Evolutionary conservation across 1,140 invertebrate genomes (phyloP).

Genomic region (Drosophila arawakana): DNA sequence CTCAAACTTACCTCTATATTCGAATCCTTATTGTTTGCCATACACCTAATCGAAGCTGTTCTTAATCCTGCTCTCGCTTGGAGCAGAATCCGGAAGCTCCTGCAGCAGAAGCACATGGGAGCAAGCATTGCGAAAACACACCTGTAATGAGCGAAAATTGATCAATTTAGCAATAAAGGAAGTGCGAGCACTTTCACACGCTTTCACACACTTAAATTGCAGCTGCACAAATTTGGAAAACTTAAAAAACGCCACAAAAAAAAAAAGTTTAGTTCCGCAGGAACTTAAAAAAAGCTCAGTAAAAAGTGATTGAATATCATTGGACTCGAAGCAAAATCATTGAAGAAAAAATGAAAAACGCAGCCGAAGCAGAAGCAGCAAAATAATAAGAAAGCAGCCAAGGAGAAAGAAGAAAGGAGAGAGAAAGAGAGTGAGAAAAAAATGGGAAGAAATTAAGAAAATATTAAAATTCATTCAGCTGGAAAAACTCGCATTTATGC

Average conservation of each 20-base stretch:
- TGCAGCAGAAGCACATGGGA: slow-evolving; percentile 92
- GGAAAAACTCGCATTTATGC: slow-evolving; percentile 70
- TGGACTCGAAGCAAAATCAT: slow-evolving; percentile 35
- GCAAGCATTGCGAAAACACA: slow-evolving; percentile 85
- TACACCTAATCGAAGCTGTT: slow-evolving; percentile 20
- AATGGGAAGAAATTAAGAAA: slow-evolving; percentile 52
- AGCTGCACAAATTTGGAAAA: slow-evolving; percentile 49
- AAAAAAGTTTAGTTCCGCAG: slow-evolving; percentile 65
- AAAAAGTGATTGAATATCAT: slow-evolving; percentile 74
- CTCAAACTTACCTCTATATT: slow-evolving; percentile 51
- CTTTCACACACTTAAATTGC: slow-evolving; percentile 23
- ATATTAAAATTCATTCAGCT: slow-evolving; percentile 78
- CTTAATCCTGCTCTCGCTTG: slow-evolving; percentile 19
- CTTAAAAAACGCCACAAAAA: slow-evolving; percentile 27
- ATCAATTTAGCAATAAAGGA: slow-evolving; percentile 33
- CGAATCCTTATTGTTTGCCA: slow-evolving; percentile 34
- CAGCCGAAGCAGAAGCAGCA: slow-evolving; percentile 10
- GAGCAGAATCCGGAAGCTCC: slow-evolving; percentile 85
- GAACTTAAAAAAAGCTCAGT: slow-evolving; percentile 61
- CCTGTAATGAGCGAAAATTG: slow-evolving; percentile 6
- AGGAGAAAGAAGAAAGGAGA: slow-evolving; percentile 31
- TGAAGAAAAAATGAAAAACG: slow-evolving; percentile 52
- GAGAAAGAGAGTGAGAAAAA: slow-evolving; percentile 11
- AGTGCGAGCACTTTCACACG: slow-evolving; percentile 68
- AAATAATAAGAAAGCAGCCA: slow-evolving; percentile 3